Evolutionary conservation across 2,888 invertebrate species (phyloP).

Genomic region (Pyrrhia umbra): DNA sequence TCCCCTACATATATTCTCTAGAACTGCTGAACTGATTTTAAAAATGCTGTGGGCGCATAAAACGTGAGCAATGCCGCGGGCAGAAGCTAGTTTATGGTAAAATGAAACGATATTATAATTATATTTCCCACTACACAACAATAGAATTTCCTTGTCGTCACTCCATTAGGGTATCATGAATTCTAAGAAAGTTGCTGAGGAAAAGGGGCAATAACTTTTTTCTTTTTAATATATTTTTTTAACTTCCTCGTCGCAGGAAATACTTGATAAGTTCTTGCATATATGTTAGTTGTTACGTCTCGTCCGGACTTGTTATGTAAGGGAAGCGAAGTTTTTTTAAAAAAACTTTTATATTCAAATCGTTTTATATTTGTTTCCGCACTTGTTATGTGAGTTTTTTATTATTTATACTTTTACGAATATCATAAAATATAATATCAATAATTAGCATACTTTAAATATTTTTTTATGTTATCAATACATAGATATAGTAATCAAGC

Average conservation of each 20-base stretch:
- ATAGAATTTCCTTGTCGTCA: background rate
- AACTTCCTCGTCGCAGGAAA: conserved; percentile 11
- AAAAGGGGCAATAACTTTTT: conserved; percentile 15
- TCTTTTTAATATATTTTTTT: conserved; percentile 20
- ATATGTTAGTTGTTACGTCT: conserved; percentile 20
- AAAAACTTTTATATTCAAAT: conserved; percentile 34
- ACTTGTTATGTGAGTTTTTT: conserved; percentile 9
- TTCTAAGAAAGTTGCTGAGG: conserved; percentile 19
- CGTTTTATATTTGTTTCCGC: background rate
- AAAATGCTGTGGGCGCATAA: too few relatives aligned
- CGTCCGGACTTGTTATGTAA: conserved; percentile 2
- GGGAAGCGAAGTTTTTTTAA: conserved; percentile 17
- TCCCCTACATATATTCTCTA: too few relatives aligned
- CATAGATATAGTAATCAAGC: too few relatives aligned
- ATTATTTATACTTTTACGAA: too few relatives aligned
- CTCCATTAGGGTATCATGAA: conserved; percentile 4
- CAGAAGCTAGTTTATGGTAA: background rate
- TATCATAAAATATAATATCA: too few relatives aligned
- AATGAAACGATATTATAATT: background rate
- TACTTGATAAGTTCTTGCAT: conserved; percentile 25
- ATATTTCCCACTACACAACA: background rate
- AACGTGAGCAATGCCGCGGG: too few relatives aligned
- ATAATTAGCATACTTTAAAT: too few relatives aligned
- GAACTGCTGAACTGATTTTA: too few relatives aligned
- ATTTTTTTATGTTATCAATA: too few relatives aligned